phyloP scores from a whole-genome alignment of 2,797 vertebrate genomes.

The Pseudocheirus occidentalis region DNA sequence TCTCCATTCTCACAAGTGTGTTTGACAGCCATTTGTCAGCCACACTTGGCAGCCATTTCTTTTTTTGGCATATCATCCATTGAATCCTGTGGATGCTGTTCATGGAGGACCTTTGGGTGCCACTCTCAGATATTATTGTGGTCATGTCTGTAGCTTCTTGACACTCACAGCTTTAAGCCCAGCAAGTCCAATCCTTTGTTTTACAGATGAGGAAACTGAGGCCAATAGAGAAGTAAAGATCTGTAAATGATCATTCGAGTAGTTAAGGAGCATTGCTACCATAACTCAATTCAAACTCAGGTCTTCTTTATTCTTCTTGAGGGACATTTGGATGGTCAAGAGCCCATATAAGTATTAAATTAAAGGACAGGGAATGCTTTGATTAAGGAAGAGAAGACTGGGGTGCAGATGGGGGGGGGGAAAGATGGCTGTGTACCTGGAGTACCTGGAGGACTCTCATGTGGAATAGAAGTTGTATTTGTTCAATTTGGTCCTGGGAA shows the following conservation, averaged over 20 bases:
- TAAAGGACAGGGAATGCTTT: not conserved
- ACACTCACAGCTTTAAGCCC: not conserved
- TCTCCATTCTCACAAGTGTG: not conserved
- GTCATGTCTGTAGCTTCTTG: not conserved
- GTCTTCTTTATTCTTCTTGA: not conserved
- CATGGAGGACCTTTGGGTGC: not conserved
- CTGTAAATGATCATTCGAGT: not conserved
- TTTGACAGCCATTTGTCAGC: not conserved
- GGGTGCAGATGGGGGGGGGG: not conserved
- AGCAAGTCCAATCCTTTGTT: not conserved
- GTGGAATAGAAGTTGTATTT: not conserved
- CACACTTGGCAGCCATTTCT: not conserved
- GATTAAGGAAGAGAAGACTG: not conserved
- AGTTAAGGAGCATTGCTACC: not conserved
- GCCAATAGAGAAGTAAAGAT: not conserved
- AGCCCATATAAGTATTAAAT: not conserved
- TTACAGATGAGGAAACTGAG: not conserved
- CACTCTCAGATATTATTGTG: not conserved
- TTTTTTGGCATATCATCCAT: not conserved
- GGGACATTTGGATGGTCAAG: not conserved
- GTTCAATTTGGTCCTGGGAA: not conserved
- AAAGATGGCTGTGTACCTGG: not conserved
- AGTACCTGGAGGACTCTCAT: not conserved
- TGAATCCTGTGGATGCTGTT: not conserved
- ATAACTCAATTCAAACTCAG: not conserved